Base-by-base conservation (phyloP, 2,888 invertebrate species). In the Thecocarcelia acutangulata region DNA sequence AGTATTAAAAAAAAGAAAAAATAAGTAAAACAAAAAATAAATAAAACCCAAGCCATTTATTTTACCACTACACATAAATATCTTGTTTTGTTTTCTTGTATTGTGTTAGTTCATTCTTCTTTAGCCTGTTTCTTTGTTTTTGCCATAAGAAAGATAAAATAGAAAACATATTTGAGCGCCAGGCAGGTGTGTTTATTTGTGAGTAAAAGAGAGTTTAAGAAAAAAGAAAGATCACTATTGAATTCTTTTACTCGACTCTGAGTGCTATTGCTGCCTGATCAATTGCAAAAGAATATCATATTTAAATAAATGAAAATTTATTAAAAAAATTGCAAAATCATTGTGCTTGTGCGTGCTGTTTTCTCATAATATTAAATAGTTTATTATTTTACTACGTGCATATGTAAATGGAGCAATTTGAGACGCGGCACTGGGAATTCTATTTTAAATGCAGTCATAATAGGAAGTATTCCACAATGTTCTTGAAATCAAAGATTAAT, bases 381-480 rank as follows among this genome's bases (percentile, higher is more conserved):
- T 17, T 37, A 46, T 46, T 46, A 52, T 44, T 24, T 40, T 21
- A 11, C 15, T 15, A 48, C 28, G 48, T n/a, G 13, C 13, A 64
- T 24, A n/a, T n/a, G n/a, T n/a, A 40, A 59, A 82, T 82, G 82
- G 74, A 82, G 33, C 78, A 82, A 70, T 46, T 66, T 44, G 82
- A 82, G 54, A 48, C 54, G 69, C 74, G 69, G 56, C 48, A 24
- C 44, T 46, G 19, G 12, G 17, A 6, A 40, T 46, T 15, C 33
- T 48, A 33, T 11, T 21, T 37, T 6, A 73, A 33, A 56, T 40
- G 37, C 58, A 50, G 56, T 48, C 56, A 56, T 44, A 56, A 12
- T n/a, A 37, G 24, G 13, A 74, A 59, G 19, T 40, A 13, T 44
- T 69, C 56, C 15, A 61, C n/a, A 52, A 74, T 75, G 69, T 52